Evolutionary conservation across 2,888 invertebrate genomes (phyloP), one percentile per base, ranked within the genome.

Genomic region (Heliconius ismenius): DNA sequence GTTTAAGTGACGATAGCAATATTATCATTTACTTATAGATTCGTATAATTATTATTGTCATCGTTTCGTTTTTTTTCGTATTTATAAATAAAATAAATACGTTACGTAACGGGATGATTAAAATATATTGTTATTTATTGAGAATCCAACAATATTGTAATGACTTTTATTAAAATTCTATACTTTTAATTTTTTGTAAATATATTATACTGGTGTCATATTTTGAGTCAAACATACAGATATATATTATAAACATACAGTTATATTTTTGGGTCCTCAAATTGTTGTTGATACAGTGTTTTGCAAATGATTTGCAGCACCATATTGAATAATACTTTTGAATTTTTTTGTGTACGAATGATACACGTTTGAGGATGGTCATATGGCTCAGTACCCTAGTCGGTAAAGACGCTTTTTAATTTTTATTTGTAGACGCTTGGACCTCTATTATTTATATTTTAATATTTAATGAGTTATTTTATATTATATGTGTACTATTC

Each of bases 341-440:
- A 74, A 24, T 75, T 76, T 77, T 76, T 74, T 77, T 79, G 74
- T 78, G 73, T 76, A 74, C 80, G 78, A 73, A 77, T 78, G 79
- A 79, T 70, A 77, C 76, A 81, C 75, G 80, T 81, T 78, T 80
- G 75, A 70, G 58, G 70, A 79, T 79, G 81, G 80, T 81, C 79
- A 81, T 83, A 83, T 83, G 83, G 83, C 83, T 86, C 82, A 81
- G 83, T 82, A 82, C 83, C 84, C 84, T 86, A 85, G 82, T 79
- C 80, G 78, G 80, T 81, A 86, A 83, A 81, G 91, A 73, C 92
- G 92, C 91, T 58, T 78, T 90, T 91, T 86, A 81, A 84, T 84
- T 88, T 87, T 91, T 88, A 87, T 90, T 86, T 84, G 92, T 92
- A 92, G 92, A 84, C 81, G 92, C 92, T 92, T 92, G 83, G 84